phyloP scores from a whole-genome alignment of 2,797 vertebrate species.

The Geotrypetes seraphini region DNA sequence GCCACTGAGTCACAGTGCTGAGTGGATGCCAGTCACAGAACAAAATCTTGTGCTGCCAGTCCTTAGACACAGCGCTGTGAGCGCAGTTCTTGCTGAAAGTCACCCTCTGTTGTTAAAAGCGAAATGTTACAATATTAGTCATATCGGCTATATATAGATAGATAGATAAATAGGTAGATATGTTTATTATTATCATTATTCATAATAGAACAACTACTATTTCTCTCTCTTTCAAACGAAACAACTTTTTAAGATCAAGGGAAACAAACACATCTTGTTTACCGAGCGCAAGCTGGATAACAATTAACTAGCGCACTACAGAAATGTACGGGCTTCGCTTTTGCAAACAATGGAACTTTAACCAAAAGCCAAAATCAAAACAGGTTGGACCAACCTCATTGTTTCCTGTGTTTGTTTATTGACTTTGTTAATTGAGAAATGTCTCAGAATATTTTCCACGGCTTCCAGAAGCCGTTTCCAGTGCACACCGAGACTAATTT shows the following conservation, averaged over 20 bases:
- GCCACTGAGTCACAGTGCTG: too few relatives aligned
- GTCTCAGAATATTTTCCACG: not conserved
- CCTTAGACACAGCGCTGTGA: too few relatives aligned
- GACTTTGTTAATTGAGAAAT: not conserved
- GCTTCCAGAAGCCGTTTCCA: not conserved
- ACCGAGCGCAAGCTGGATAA: too few relatives aligned
- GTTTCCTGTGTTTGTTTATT: not conserved
- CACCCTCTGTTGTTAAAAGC: constrained; percentile 25
- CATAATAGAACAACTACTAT: too few relatives aligned
- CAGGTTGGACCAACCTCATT: not conserved
- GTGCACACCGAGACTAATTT: too few relatives aligned
- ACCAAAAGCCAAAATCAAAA: not conserved
- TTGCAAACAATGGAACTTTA: not conserved
- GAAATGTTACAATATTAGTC: constrained; percentile 24
- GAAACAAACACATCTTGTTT: too few relatives aligned
- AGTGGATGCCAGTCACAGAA: not conserved
- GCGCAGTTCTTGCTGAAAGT: too few relatives aligned
- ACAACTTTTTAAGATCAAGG: constrained; percentile 1
- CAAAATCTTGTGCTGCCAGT: not conserved
- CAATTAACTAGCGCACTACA: not conserved
- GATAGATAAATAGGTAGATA: too few relatives aligned
- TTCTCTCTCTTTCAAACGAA: constrained; percentile 6
- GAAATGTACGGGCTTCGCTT: not conserved
- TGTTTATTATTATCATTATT: not conserved
- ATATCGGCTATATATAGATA: too few relatives aligned